Evolutionary conservation across 2,113 vertebrate species (phyloP), one percentile per base, ranked within the genome.

Genomic region (Vidua chalybeata): DNA sequence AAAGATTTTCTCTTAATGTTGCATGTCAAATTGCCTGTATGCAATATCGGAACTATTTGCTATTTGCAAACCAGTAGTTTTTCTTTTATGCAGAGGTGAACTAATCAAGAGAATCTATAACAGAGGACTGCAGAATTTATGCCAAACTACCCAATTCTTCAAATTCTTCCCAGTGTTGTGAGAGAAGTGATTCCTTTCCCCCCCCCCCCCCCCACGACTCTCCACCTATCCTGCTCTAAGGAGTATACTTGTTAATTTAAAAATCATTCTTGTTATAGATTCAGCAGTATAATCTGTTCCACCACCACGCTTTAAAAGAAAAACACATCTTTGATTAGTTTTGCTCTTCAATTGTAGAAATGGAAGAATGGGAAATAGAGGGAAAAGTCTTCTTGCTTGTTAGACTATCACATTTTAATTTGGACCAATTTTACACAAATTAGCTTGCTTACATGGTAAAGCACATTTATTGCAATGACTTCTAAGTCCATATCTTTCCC

Each of bases 361-460:
- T 52, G 33, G 35, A 72, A 78, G 68, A 86, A 72, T 8, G 4
- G 74, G 15, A 92, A 96, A 58, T 39, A 19, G 41, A 87, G 9
- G 48, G 45, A 56, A 63, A 92, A 84, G 33, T 48, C 37, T 33
- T 79, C 75, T 87, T 87, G 56, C 55, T 87, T 93, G 27, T 91
- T 87, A 88, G 51, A 58, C 33, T 59, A 43, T 86, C 52, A 14
- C 55, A 76, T 93, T 93, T 84, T 82, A 85, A 77, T 90, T 93
- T 82, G 64, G 94, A 72, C 9, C n/a, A 48, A 43, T 94, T 93
- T 90, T 87, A 76, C 46, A 80, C 41, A 94, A 93, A 87, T 91
- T 84, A 91, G 63, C 43, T 54, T 86, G 56, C 46, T 64, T 90
- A 58, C 28, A 46, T 61, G 51, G 43, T 87, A 83, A 95, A 94